Evolutionary conservation across 2,797 vertebrate genomes (phyloP).

Genomic region (Micropoecilia bifurca): DNA sequence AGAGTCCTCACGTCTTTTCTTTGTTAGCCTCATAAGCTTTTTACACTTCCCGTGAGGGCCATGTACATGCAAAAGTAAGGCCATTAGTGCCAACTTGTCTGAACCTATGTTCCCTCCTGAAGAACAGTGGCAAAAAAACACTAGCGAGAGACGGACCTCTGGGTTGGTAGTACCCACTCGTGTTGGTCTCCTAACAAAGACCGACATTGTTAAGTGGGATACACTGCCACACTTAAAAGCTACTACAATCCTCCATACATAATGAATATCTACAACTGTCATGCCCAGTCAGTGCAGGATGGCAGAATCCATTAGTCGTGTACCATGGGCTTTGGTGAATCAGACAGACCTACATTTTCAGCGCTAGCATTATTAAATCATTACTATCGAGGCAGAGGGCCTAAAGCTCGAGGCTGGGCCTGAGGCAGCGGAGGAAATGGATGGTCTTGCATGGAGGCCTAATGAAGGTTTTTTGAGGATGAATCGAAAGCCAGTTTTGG

Average conservation of each 20-base stretch:
- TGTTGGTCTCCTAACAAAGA: constrained; percentile 69
- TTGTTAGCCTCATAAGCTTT: constrained; percentile 53
- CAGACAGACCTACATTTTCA: constrained; percentile 81
- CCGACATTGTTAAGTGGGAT: constrained; percentile 78
- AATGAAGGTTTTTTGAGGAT: constrained; percentile 58
- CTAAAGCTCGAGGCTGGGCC: constrained; percentile 68
- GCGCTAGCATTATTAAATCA: constrained; percentile 82
- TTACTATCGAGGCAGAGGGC: constrained; percentile 71
- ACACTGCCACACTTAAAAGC: constrained; percentile 77
- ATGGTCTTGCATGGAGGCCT: constrained; percentile 60
- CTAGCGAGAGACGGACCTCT: constrained; percentile 58
- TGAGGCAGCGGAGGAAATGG: constrained; percentile 59
- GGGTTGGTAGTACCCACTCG: constrained; percentile 53
- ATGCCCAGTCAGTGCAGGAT: constrained; percentile 73
- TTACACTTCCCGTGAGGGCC: constrained; percentile 67
- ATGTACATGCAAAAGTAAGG: constrained; percentile 67
- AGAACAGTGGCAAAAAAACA: constrained; percentile 56
- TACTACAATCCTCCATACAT: constrained; percentile 82
- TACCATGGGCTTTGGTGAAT: constrained; percentile 78
- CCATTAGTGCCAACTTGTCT: constrained; percentile 77
- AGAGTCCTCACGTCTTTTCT: constrained; percentile 35
- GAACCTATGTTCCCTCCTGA: constrained; percentile 69
- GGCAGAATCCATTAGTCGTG: constrained; percentile 77
- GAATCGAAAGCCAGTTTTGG: constrained; percentile 48
- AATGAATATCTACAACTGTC: constrained; percentile 83